Base-by-base conservation (phyloP, 2,113 vertebrate species). In the Brachyhypopomus gauderio region DNA sequence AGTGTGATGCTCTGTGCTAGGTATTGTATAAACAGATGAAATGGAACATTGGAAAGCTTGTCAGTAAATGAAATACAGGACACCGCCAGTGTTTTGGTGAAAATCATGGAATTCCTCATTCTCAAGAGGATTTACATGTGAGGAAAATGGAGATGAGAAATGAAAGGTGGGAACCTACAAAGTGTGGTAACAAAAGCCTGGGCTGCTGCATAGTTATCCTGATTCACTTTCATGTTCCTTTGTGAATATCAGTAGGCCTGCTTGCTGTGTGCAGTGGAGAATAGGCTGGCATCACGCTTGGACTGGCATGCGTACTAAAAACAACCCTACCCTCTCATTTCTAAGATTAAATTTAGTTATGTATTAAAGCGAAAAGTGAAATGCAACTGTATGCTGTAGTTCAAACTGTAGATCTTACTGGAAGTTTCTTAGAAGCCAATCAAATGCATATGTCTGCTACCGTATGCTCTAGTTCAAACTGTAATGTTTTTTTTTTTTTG, bases 221-320 rank as follows among this genome's bases (percentile, higher is more conserved):
- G 41, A 81, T 81, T 74, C 80, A 81, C 80, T 81, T 81, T 81
- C 62, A 81, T 75, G 64, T 81, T 81, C 30, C 80, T 75, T 81
- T 81, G 63, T 75, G 52, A 23, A 48, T 73, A 72, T 70, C 72
- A 75, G 55, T 69, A 6, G 30, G 60, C 20, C 34, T 60, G 66
- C 62, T 30, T 30, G 58, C 19, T 56, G 52, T 60, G 62, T 52
- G 62, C 63, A 75, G 72, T 75, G 36, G 66, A n/a, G 60, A 81
- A 75, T 22, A 22, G 73, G 20, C 36, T 34, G 41, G 34, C 66
- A 52, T 70, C 66, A 70, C n/a, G 34, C 19, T 38, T 70, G 66
- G 41, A 70, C 36, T 41, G 66, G 58, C 22, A 30, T 34, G 67
- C 45, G 38, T 36, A 41, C 7, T 41, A 30, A 63, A 59, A 45